A percentile compares a stretch with the other conserved stretches of the same genome.
Conservation (phyloP, 2,888 invertebrate genomes). For the Dynastes grantii region DNA sequence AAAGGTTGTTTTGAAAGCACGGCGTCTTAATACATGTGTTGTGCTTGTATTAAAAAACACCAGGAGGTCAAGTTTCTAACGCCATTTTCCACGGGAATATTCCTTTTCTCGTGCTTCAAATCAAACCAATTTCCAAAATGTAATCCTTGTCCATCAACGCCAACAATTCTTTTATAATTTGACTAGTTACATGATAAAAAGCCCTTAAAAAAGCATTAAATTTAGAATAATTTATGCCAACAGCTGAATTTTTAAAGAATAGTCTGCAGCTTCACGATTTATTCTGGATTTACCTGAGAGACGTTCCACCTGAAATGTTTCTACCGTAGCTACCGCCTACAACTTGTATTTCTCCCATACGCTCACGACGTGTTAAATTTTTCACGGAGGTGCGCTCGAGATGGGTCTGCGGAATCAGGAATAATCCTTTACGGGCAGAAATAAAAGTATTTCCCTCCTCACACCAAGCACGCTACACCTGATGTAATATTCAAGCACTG, state of each 20-base stretch:
- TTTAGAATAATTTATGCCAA: neutral
- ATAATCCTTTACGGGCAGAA: slow-evolving; percentile 22
- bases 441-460: slow-evolving; percentile 12
- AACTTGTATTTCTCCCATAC: neutral
- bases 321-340: neutral
- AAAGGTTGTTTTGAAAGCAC: neutral
- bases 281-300: neutral
- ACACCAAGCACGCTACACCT: slow-evolving; percentile 21
- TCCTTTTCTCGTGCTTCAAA: too few species aligned
- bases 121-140: too few species aligned
- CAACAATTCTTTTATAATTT: too few species aligned
- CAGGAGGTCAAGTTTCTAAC: too few species aligned
- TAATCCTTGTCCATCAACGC: too few species aligned
- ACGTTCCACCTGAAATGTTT: neutral
- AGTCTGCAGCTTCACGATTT: neutral
- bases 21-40: too few species aligned
- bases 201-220: too few species aligned
- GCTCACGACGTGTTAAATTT: slow-evolving; percentile 19
- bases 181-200: too few species aligned
- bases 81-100: too few species aligned
- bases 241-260: neutral
- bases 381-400: slow-evolving; percentile 1
- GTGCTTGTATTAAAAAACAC: too few species aligned
- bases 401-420: slow-evolving; percentile 2
- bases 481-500: slow-evolving; percentile 39